These are phyloP conservation scores for Acyrthosiphon pisum DNA, from an alignment of 1,140 invertebrate species.

Conservation along the genomic window DNA sequence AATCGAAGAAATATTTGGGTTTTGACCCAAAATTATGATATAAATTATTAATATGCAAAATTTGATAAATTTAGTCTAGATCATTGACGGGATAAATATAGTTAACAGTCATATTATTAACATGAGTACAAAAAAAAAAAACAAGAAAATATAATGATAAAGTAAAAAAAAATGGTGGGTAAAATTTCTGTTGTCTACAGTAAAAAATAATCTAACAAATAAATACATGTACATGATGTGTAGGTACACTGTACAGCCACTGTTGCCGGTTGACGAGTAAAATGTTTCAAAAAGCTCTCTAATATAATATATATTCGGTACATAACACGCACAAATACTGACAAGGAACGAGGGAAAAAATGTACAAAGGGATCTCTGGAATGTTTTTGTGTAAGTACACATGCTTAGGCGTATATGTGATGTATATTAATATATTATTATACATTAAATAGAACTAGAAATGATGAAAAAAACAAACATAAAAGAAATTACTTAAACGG, in stretches of 20 bases:
- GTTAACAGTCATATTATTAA: background rate
- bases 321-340: background rate
- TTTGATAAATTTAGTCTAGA: background rate
- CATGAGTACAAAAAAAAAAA: background rate
- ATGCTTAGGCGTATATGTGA: background rate
- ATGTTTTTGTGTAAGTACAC: background rate
- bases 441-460: background rate
- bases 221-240: background rate
- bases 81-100: background rate
- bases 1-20: background rate
- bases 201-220: background rate
- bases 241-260: background rate
- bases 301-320: background rate
- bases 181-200: background rate
- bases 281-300: background rate
- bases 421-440: no score
- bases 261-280: background rate
- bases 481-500: background rate
- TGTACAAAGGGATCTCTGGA: background rate
- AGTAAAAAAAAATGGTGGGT: background rate
- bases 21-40: background rate
- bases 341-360: background rate
- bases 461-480: constrained; percentile 10
- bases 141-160: background rate
- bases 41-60: background rate